Conservation (phyloP, 2,797 vertebrate genomes). For the Telmatherina bonti region DNA sequence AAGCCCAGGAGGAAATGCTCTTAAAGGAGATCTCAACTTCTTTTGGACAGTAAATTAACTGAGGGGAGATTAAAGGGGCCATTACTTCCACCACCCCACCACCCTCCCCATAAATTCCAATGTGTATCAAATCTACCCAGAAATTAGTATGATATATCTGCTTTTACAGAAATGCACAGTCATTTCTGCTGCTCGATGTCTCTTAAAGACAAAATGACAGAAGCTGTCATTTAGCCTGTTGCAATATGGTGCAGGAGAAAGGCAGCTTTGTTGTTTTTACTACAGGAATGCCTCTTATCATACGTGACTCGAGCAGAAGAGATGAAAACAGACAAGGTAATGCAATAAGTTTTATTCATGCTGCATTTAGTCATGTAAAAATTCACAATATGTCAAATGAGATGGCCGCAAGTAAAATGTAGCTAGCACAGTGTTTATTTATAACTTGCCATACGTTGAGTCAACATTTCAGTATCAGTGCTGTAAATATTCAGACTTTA, state of each 20-base stretch:
- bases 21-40: background rate
- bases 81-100: background rate
- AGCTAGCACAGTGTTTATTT: background rate
- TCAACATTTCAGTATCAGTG: too few relatives aligned
- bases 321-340: background rate
- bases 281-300: background rate
- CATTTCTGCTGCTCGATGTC: background rate
- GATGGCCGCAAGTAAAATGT: background rate
- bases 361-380: background rate
- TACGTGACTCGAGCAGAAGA: background rate
- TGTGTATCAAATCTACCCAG: background rate
- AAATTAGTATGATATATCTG: background rate
- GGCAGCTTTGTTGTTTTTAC: background rate
- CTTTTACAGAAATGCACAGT: background rate
- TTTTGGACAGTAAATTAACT: background rate
- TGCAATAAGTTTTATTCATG: background rate
- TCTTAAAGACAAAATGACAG: background rate
- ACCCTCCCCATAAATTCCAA: background rate
- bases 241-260: background rate
- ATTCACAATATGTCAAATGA: background rate
- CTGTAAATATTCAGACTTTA: too few relatives aligned
- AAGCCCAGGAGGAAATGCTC: background rate
- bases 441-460: background rate
- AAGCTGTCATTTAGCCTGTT: background rate
- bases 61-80: background rate